A percentile compares a stretch with the other conserved stretches of the same genome.
phyloP scores from a whole-genome alignment of 2,888 invertebrate genomes.

The Macrosiphum euphorbiae region DNA sequence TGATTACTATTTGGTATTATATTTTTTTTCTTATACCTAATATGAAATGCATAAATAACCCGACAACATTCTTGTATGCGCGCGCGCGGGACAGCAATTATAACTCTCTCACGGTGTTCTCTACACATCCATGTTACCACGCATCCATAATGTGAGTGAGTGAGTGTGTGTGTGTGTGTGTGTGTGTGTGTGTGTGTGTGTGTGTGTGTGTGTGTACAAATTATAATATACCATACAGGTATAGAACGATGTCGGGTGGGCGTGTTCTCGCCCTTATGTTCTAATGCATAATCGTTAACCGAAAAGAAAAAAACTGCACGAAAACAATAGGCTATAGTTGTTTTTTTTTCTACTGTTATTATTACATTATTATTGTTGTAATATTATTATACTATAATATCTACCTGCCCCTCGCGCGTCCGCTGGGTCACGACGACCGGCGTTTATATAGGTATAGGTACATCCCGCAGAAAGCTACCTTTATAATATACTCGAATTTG shows the following conservation, averaged over 20 bases:
- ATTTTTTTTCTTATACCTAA: conserved; percentile 8
- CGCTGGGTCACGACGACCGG: conserved; percentile 29
- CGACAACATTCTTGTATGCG: conserved; percentile 45
- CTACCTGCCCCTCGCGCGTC: neutral
- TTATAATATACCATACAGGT: conserved; percentile 4
- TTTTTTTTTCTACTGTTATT: conserved; percentile 29
- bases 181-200: neutral
- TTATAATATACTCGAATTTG: conserved; percentile 39
- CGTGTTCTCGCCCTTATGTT: conserved; percentile 60
- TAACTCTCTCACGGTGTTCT: conserved; percentile 63
- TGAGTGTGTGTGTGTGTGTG: neutral
- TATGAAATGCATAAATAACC: conserved; percentile 45
- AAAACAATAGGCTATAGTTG: conserved; percentile 50
- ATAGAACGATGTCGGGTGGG: conserved; percentile 30
- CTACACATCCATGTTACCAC: neutral
- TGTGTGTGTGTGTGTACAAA: neutral
- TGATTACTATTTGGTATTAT: neutral
- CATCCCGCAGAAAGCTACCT: conserved; percentile 44
- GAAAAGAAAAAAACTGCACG: conserved; percentile 42
- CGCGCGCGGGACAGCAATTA: conserved; percentile 48
- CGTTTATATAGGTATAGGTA: conserved; percentile 18
- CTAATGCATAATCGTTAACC: conserved; percentile 39
- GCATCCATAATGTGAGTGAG: neutral
- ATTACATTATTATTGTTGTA: neutral
- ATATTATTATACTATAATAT: neutral